Percentiles rank a stretch among this genome's conserved stretches.
phyloP scores from a whole-genome alignment of 92 coral and sea anemone species.

The Palythoa caribaeorum region DNA sequence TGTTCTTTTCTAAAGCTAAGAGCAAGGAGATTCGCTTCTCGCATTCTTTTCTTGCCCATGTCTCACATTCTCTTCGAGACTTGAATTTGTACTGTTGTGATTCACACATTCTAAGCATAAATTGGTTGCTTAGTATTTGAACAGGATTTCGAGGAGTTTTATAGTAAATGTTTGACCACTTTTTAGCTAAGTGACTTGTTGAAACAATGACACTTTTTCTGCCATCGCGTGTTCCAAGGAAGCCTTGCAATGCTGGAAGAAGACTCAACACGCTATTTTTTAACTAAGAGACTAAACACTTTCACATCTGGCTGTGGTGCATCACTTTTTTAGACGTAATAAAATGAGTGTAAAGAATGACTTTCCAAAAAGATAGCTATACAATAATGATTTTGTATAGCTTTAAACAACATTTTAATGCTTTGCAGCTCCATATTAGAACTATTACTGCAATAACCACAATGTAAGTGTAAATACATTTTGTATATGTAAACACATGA shows the following conservation, averaged over 20 bases:
- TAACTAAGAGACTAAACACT: too few species aligned
- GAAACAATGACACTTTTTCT: conserved; percentile 33
- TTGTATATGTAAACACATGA: too few species aligned
- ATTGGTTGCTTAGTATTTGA: conserved; percentile 14
- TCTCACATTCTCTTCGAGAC: conserved; percentile 43
- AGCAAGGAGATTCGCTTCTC: conserved; percentile 24
- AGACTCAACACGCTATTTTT: too few species aligned
- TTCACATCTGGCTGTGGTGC: too few species aligned
- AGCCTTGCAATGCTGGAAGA: conserved; percentile 45
- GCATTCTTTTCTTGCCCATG: conserved; percentile 51
- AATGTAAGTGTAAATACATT: too few species aligned
- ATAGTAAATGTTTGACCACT: conserved; percentile 28
- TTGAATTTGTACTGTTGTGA: conserved; percentile 24
- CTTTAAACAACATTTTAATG: too few species aligned
- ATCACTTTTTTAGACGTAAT: too few species aligned
- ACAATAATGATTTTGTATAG: too few species aligned
- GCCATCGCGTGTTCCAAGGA: conserved; percentile 42
- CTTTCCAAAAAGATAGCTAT: too few species aligned
- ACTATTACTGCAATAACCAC: too few species aligned
- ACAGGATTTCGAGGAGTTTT: conserved; percentile 16
- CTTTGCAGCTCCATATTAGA: too few species aligned
- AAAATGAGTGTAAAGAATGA: too few species aligned
- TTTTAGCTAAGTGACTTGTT: not conserved
- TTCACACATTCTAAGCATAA: conserved; percentile 33
- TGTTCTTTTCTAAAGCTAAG: conserved; percentile 20